Conservation (phyloP, 2,113 vertebrate genomes). For the Xenopus borealis region DNA sequence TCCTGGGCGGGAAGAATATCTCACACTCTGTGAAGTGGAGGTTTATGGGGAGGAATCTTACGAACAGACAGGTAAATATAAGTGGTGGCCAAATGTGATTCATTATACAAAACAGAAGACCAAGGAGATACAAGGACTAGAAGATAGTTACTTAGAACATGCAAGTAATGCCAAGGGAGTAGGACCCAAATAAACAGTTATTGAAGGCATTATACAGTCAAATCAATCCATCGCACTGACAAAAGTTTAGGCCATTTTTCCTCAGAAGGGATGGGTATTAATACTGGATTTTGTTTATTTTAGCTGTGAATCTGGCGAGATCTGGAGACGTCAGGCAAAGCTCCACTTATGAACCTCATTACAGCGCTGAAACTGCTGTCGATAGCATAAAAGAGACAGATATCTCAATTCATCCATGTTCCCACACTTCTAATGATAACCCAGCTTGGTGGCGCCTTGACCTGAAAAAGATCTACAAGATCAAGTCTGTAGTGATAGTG, state of each 20-base stretch:
- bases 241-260: too few relatives aligned
- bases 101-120: too few relatives aligned
- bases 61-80: too few relatives aligned
- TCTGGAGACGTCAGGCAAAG: background rate
- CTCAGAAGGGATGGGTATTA: too few relatives aligned
- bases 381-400: background rate
- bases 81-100: too few relatives aligned
- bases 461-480: background rate
- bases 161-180: too few relatives aligned
- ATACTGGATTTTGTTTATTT: background rate
- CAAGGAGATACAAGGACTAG: too few relatives aligned
- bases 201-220: too few relatives aligned
- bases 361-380: background rate
- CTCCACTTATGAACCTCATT: background rate
- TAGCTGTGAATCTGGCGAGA: background rate
- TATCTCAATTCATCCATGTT: background rate
- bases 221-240: too few relatives aligned
- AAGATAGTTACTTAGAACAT: too few relatives aligned
- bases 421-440: background rate
- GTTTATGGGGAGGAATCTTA: background rate
- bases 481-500: background rate
- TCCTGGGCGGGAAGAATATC: background rate
- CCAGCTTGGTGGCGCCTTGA: background rate
- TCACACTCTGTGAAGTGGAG: conserved; percentile 19
- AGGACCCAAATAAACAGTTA: too few relatives aligned